Evolutionary conservation across 2,113 vertebrate genomes (phyloP), one percentile per base, ranked within the genome.

Genomic region (Meleagris gallopavo): DNA sequence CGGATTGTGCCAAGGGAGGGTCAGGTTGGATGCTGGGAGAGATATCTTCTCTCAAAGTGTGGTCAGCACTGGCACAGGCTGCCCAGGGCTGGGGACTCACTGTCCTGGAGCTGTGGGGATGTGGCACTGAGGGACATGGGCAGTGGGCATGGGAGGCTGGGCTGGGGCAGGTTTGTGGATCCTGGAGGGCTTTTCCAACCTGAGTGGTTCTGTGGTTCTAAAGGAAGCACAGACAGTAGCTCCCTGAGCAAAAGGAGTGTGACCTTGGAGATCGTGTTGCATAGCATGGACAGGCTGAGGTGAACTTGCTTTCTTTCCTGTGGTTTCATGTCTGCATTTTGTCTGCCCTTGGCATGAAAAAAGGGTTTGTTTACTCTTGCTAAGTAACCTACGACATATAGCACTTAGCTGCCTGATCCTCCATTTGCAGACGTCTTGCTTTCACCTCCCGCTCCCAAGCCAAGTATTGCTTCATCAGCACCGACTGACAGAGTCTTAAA

Each of bases 381-480:
- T 72, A 13, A 78, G 60, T 52, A 60, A 50, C 50, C 50, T 29
- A n/a, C 16, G 32, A 46, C 71, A 67, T 1, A 3, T 15, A 65
- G 91, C 24, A 6, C 64, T 83, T 48, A 27, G 2, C 65, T 91
- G 76, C 86, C 52, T 3, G 1, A 40, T 66, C 76, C 79, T 80
- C 76, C 9, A 13, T 62, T 88, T 90, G 40, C 52, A 86, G 89
- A n/a, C 5, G 0, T 34, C 77, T 66, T 65, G 60, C 82, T 86
- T 78, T 72, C 67, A 65, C 71, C 67, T 86, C 78, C 34, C 41
- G 22, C 87, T 91, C 70, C 36, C 41, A 1, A 64, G 93, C 69
- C 2, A 58, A 64, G 88, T 52, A 38, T 36, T 86, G 93, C 94
- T 89, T 74, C 65, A 57, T 94, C 95, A 95, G 91, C 82, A 64